phyloP scores from a whole-genome alignment of 2,113 vertebrate genomes.

The Muntiacus reevesi region DNA sequence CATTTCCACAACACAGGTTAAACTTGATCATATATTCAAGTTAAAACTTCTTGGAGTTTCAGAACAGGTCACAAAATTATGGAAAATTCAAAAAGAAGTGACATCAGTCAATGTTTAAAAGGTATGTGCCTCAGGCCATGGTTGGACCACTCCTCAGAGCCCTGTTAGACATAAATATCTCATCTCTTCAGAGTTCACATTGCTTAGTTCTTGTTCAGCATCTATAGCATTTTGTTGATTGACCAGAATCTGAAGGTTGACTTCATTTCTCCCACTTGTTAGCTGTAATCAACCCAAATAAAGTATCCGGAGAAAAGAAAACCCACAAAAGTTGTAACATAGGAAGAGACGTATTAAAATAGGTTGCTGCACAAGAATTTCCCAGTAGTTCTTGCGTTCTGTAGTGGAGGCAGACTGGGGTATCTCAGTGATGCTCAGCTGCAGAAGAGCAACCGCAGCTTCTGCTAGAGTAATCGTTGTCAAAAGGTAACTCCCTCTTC shows the following conservation, averaged over 20 bases:
- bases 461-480: not conserved
- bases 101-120: not conserved
- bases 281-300: not conserved
- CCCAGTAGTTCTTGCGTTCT: not conserved
- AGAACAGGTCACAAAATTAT: not conserved
- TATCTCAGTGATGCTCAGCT: not conserved
- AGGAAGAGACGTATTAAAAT: not conserved
- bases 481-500: not conserved
- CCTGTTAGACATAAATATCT: not conserved
- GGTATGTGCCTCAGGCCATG: not conserved
- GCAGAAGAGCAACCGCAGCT: fast-evolving
- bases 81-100: not conserved
- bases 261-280: not conserved
- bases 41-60: not conserved
- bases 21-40: not conserved
- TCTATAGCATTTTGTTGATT: not conserved
- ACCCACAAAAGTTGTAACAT: fast-evolving
- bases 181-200: not conserved
- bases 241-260: not conserved
- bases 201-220: not conserved
- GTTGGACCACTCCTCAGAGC: no score
- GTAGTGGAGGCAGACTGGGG: no score
- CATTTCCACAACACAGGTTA: not conserved
- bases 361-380: not conserved
- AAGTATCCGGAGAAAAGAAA: not conserved